phyloP scores from a whole-genome alignment of 2,797 vertebrate species.

The Tiaroga cobitis region DNA sequence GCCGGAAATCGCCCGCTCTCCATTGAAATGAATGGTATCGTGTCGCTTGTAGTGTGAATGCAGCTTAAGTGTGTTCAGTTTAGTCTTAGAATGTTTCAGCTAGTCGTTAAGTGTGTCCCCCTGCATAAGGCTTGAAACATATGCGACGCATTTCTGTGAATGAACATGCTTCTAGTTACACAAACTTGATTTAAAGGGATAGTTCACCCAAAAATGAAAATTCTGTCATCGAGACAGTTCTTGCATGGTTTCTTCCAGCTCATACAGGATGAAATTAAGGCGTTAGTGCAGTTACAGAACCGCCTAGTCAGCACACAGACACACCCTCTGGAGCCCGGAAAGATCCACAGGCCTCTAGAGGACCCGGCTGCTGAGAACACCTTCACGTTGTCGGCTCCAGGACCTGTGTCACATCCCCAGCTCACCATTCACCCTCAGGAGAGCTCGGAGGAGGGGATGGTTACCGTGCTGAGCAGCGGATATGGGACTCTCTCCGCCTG shows the following conservation, averaged over 20 bases:
- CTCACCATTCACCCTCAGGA: slow-evolving; percentile 63
- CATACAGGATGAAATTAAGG: slow-evolving; percentile 94
- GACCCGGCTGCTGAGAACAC: slow-evolving; percentile 70
- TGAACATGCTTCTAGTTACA: background rate
- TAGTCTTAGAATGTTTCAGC: no score
- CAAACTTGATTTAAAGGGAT: background rate
- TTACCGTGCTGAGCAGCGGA: slow-evolving; percentile 85
- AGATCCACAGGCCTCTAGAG: slow-evolving; percentile 52
- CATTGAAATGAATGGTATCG: no score
- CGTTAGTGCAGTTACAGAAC: slow-evolving; percentile 85
- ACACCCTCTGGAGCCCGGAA: slow-evolving; percentile 57
- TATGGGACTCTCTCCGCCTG: slow-evolving; percentile 85
- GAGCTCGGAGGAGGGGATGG: slow-evolving; percentile 67
- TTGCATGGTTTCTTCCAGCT: slow-evolving; percentile 73
- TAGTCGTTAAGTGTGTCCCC: no score
- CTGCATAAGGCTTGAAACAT: background rate
- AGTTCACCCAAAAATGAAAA: no score
- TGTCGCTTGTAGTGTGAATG: no score
- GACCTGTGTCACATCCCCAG: slow-evolving; percentile 62
- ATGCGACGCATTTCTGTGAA: no score
- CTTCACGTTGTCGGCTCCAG: slow-evolving; percentile 61
- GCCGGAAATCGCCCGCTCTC: no score
- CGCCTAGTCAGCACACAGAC: slow-evolving; percentile 68
- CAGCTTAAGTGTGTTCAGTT: no score
- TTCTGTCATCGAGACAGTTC: background rate